Evolutionary conservation across 2,797 vertebrate species (phyloP).

Genomic region (Spondyliosoma cantharus): DNA sequence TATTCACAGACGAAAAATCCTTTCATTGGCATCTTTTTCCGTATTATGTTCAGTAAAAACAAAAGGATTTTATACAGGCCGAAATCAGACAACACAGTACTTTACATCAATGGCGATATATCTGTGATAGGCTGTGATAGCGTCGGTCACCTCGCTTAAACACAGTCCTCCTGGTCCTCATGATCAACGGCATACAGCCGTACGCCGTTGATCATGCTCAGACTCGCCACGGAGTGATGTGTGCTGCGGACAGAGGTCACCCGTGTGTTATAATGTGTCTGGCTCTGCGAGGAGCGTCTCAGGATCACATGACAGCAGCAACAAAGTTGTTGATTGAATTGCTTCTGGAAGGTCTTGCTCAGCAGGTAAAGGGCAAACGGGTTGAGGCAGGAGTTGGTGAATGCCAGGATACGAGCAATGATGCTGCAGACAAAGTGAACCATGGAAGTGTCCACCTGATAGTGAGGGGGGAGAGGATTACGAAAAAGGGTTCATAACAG

Average conservation of each 20-base stretch:
- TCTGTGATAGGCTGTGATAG: too few species aligned
- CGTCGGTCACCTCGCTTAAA: conserved; percentile 66
- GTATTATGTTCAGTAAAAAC: too few species aligned
- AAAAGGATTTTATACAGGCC: not conserved
- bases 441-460: conserved; percentile 93
- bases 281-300: conserved; percentile 65
- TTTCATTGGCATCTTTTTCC: not conserved
- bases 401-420: conserved; percentile 92
- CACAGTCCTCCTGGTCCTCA: conserved; percentile 81
- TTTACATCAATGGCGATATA: too few species aligned
- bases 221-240: conserved; percentile 89
- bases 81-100: not conserved
- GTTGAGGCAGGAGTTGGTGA: conserved; percentile 96
- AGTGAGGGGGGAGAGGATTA: not conserved
- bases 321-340: conserved; percentile 93
- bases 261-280: conserved; percentile 82
- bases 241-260: conserved; percentile 93
- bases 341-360: conserved; percentile 94
- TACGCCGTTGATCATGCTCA: conserved; percentile 89
- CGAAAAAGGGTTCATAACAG: not conserved
- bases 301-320: conserved; percentile 86
- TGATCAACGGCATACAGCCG: conserved; percentile 58
- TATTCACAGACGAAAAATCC: not conserved
- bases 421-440: conserved; percentile 91
- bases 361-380: conserved; percentile 96